Percentiles rank a stretch among this genome's conserved stretches.
These are phyloP conservation scores for Diarsia dahlii DNA, from an alignment of 2,888 invertebrate species.

Conservation along the genomic window DNA sequence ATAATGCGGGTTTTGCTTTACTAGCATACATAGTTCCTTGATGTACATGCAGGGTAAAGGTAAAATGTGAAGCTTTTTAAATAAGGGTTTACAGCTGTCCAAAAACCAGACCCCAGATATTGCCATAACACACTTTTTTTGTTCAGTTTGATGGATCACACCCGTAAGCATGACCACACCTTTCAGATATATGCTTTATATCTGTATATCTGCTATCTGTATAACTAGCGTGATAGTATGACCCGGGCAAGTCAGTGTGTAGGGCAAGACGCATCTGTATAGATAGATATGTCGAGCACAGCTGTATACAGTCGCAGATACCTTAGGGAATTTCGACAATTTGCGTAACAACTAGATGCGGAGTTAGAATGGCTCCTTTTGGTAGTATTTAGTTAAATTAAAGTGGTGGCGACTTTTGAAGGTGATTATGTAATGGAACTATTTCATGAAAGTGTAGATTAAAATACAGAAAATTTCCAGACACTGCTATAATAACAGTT, in stretches of 20 bases:
- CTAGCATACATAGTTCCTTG: no score
- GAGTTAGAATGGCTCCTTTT: slow-evolving; percentile 19
- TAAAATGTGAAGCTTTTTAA: no score
- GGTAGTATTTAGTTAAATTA: not conserved
- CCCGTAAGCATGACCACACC: not conserved
- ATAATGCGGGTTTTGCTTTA: no score
- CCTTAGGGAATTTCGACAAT: slow-evolving; percentile 47
- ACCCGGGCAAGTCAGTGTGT: slow-evolving; percentile 61
- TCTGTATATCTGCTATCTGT: no score
- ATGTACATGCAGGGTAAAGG: no score
- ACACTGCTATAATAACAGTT: no score
- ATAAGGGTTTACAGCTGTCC: no score
- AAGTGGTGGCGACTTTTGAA: not conserved
- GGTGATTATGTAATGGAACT: not conserved
- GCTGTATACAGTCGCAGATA: slow-evolving; percentile 65
- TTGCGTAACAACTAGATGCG: slow-evolving; percentile 49
- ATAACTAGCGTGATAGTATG: slow-evolving; percentile 50
- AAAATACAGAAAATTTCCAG: not conserved
- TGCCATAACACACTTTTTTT: no score
- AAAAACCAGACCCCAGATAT: no score
- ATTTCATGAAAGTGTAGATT: no score
- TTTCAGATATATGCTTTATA: not conserved
- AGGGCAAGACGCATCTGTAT: slow-evolving; percentile 67
- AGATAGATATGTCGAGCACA: slow-evolving; percentile 56
- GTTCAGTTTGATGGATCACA: not conserved